Percentiles rank a stretch among this genome's conserved stretches.
Evolutionary conservation across 2,888 invertebrate genomes (phyloP).

Genomic region (Pemphredon lugubris): DNA sequence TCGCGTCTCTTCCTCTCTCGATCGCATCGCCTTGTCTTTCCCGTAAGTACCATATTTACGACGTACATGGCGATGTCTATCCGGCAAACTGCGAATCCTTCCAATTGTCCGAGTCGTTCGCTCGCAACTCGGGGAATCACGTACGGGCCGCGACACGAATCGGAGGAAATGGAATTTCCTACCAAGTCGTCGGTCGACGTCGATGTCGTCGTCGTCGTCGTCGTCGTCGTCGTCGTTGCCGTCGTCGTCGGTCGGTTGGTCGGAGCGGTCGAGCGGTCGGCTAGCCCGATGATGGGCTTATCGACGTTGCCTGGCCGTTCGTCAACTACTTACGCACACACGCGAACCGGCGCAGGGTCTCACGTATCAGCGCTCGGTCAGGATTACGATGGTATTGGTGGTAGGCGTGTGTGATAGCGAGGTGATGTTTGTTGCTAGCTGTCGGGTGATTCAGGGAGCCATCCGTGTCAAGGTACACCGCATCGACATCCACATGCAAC

Average conservation of each 20-base stretch:
- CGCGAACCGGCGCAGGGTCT: slow-evolving; percentile 25
- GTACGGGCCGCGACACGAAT: slow-evolving; percentile 56
- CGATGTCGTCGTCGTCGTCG: slow-evolving; percentile 39
- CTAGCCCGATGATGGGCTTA: slow-evolving; percentile 71
- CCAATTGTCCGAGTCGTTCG: slow-evolving; percentile 24
- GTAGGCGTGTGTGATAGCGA: slow-evolving; percentile 79
- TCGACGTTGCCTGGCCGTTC: slow-evolving; percentile 68
- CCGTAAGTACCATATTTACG: not conserved
- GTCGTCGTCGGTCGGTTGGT: too few species aligned
- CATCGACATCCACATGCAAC: slow-evolving; percentile 77
- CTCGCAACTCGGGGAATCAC: slow-evolving; percentile 36
- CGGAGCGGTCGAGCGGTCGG: too few species aligned
- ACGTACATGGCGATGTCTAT: not conserved
- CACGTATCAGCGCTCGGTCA: slow-evolving; percentile 8
- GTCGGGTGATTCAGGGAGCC: slow-evolving; percentile 80
- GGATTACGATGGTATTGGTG: slow-evolving; percentile 38
- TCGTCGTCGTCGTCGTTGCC: slow-evolving; percentile 48
- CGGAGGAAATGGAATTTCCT: slow-evolving; percentile 75
- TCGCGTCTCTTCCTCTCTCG: not conserved
- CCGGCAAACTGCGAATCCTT: not conserved
- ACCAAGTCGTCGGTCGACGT: slow-evolving; percentile 55
- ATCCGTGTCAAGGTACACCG: slow-evolving; percentile 81
- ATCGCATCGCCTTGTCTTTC: not conserved
- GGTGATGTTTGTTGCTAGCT: slow-evolving; percentile 76
- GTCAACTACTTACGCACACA: slow-evolving; percentile 47